Conservation (phyloP, 2,113 vertebrate genomes). For the Phalacrocorax brasilianus region DNA sequence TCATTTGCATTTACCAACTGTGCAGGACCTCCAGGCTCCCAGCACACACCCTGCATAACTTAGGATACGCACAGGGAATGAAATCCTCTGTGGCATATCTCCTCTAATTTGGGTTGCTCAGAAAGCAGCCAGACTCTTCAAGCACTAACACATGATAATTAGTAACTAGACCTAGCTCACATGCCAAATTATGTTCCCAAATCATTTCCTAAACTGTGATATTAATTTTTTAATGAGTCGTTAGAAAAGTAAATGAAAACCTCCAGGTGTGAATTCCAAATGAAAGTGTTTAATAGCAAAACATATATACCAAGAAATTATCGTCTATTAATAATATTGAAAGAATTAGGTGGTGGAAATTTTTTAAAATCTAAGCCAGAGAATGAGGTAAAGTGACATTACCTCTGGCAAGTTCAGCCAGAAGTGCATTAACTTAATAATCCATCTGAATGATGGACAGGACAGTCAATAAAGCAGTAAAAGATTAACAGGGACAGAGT, state of each 20-base stretch:
- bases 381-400: not conserved
- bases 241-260: constrained; percentile 31
- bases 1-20: not conserved
- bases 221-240: not conserved
- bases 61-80: not conserved
- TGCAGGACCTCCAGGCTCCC: not conserved
- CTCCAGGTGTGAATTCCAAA: constrained; percentile 26
- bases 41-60: not conserved
- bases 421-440: not conserved
- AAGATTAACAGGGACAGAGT: not conserved
- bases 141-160: not conserved
- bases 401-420: not conserved
- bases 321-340: not conserved
- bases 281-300: not conserved
- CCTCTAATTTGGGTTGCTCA: not conserved
- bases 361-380: not conserved
- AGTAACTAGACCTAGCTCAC: not conserved
- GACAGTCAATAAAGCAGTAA: not conserved
- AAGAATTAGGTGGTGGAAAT: not conserved
- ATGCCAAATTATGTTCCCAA: not conserved
- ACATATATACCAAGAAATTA: not conserved
- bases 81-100: not conserved
- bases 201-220: not conserved
- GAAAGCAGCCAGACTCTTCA: not conserved
- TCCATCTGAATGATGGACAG: not conserved